Conservation (phyloP, 2,113 vertebrate species). For the Silurus meridionalis region DNA sequence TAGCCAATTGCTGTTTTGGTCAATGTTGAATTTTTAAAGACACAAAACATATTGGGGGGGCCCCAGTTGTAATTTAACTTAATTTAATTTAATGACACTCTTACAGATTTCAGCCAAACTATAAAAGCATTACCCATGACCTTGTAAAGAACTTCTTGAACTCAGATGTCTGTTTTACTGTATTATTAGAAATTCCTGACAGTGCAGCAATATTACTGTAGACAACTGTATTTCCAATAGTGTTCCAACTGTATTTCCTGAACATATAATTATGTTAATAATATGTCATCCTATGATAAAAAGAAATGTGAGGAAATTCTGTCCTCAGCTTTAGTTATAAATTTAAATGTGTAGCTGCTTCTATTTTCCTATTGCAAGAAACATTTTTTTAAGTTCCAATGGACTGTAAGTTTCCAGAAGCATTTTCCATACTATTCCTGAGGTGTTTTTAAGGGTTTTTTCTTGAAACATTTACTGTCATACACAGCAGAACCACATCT, state of each 20-base stretch:
- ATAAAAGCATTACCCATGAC: not conserved
- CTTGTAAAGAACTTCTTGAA: slow-evolving; percentile 47
- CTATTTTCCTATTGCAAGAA: slow-evolving; percentile 51
- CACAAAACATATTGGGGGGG: not conserved
- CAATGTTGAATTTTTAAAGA: not conserved
- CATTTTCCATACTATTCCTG: slow-evolving; percentile 41
- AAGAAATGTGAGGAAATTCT: slow-evolving; percentile 47
- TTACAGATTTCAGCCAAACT: not conserved
- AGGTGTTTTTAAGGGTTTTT: slow-evolving; percentile 28
- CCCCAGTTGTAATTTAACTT: not conserved
- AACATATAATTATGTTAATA: slow-evolving; percentile 58
- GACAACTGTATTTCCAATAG: slow-evolving; percentile 45
- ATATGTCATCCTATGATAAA: slow-evolving; percentile 52
- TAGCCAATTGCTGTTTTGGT: not conserved
- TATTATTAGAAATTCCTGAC: slow-evolving; percentile 42
- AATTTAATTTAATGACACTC: not conserved
- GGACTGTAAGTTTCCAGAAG: slow-evolving; percentile 55
- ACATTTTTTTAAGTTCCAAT: slow-evolving; percentile 48
- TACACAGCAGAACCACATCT: slow-evolving; percentile 65
- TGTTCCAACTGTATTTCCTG: slow-evolving; percentile 42
- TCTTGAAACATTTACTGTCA: slow-evolving; percentile 61
- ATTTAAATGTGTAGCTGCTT: slow-evolving; percentile 49
- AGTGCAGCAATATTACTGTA: slow-evolving; percentile 13
- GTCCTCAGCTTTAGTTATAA: slow-evolving; percentile 55
- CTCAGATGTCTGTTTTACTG: slow-evolving; percentile 13